Conservation (phyloP, 1,140 invertebrate genomes). For the Anthonomus grandis region DNA sequence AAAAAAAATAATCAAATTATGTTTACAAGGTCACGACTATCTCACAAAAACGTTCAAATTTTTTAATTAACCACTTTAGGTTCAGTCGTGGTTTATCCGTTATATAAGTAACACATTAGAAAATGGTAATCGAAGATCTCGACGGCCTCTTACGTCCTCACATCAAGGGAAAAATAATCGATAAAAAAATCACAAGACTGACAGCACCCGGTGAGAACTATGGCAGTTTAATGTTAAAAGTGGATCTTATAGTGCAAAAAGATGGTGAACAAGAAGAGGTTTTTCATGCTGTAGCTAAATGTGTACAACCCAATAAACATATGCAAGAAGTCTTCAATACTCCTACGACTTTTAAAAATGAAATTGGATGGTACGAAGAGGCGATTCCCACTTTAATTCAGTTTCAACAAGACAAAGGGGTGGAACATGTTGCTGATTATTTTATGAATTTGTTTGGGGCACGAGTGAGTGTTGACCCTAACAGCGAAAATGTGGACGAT, state of each 20-base stretch:
- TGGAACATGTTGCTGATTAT: slow-evolving; percentile 47
- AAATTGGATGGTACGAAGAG: slow-evolving; percentile 53
- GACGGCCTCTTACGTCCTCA: slow-evolving; percentile 16
- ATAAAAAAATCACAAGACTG: slow-evolving; percentile 39
- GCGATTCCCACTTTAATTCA: slow-evolving; percentile 50
- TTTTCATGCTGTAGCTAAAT: slow-evolving; percentile 52
- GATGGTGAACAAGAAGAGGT: slow-evolving; percentile 46
- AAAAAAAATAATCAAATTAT: background rate
- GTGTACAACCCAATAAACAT: slow-evolving; percentile 52
- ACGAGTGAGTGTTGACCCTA: slow-evolving; percentile 47
- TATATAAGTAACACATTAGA: no score
- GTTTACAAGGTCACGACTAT: no score
- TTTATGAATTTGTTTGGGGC: slow-evolving; percentile 52
- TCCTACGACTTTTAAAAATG: slow-evolving; percentile 54
- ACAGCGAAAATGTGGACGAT: slow-evolving; percentile 47
- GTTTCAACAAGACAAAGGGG: slow-evolving; percentile 49
- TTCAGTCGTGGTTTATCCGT: no score
- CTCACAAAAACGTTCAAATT: no score
- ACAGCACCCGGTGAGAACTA: slow-evolving; percentile 60
- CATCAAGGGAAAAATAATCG: slow-evolving; percentile 14
- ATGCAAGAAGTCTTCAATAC: slow-evolving; percentile 55
- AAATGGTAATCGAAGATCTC: no score
- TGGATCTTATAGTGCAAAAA: slow-evolving; percentile 35
- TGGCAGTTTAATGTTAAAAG: slow-evolving; percentile 54
- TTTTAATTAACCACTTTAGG: no score